Conservation (phyloP, 2,797 vertebrate species). For the Enteromius anoplus region DNA sequence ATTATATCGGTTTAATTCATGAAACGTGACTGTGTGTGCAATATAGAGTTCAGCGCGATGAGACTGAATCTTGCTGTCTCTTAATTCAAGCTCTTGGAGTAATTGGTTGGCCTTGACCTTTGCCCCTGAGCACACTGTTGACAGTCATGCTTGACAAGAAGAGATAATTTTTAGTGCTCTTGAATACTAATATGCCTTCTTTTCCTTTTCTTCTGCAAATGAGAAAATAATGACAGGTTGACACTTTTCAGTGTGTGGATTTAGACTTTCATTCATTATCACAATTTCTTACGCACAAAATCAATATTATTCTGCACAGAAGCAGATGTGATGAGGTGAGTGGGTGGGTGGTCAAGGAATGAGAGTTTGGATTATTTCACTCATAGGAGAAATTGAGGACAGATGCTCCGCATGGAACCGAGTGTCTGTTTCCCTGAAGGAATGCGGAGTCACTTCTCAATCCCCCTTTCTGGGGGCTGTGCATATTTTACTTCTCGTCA, state of each 20-base stretch:
- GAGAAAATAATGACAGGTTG: constrained; percentile 42
- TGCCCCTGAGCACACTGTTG: constrained; percentile 34
- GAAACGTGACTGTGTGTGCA: constrained; percentile 10
- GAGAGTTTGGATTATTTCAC: constrained; percentile 33
- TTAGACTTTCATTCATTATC: constrained; percentile 55
- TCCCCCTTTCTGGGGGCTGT: constrained; percentile 32
- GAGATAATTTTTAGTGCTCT: constrained; percentile 43
- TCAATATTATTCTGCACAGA: constrained; percentile 33
- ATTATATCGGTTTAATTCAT: background rate
- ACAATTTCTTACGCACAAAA: constrained; percentile 50
- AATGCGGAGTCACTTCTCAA: constrained; percentile 33
- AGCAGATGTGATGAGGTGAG: constrained; percentile 43
- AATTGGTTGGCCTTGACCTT: constrained; percentile 50
- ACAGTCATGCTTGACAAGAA: constrained; percentile 38
- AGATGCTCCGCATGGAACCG: background rate
- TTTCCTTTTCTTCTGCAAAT: constrained; percentile 8
- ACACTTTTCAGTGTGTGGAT: constrained; percentile 48
- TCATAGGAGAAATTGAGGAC: constrained; percentile 37
- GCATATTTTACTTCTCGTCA: constrained; percentile 40
- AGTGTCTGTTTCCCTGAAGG: constrained; percentile 2
- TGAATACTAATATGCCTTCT: constrained; percentile 47
- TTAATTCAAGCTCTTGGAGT: constrained; percentile 27
- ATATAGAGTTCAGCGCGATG: constrained; percentile 20
- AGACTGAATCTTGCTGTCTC: background rate
- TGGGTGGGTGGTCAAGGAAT: constrained; percentile 43